Evolutionary conservation across 2,797 vertebrate genomes (phyloP).

Genomic region (Adelosebastes latens): DNA sequence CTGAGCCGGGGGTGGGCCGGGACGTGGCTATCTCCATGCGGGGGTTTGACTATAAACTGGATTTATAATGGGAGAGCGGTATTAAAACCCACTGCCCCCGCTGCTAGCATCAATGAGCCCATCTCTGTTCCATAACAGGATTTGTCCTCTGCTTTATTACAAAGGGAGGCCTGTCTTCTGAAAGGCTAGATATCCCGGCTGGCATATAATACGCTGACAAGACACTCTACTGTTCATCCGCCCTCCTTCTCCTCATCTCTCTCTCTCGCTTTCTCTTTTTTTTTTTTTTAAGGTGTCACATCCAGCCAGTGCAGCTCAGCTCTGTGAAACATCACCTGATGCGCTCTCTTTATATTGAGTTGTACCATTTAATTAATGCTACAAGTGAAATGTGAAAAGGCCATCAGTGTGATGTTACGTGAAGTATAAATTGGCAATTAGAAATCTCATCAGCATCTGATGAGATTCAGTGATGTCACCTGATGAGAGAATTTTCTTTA

Average conservation of each 20-base stretch:
- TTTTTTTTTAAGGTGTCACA: slow-evolving; percentile 36
- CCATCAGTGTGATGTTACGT: background rate
- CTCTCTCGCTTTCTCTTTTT: background rate
- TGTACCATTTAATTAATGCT: slow-evolving; percentile 36
- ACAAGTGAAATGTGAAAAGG: slow-evolving; percentile 2
- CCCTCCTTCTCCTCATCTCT: slow-evolving; percentile 32
- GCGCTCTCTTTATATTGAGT: slow-evolving; percentile 6
- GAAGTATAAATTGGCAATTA: background rate
- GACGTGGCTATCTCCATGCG: slow-evolving; percentile 76
- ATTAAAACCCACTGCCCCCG: slow-evolving; percentile 87
- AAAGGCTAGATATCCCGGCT: slow-evolving; percentile 80
- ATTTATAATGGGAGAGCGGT: slow-evolving; percentile 90
- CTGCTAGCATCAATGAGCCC: slow-evolving; percentile 87
- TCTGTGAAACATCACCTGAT: slow-evolving; percentile 43
- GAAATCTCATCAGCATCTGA: background rate
- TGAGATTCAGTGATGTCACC: background rate
- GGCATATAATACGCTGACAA: slow-evolving; percentile 81
- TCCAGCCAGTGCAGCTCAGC: slow-evolving; percentile 24
- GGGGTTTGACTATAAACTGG: slow-evolving; percentile 89
- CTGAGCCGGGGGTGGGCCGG: slow-evolving; percentile 79
- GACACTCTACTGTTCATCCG: slow-evolving; percentile 67
- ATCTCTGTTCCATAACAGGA: slow-evolving; percentile 89
- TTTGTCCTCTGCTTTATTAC: slow-evolving; percentile 92
- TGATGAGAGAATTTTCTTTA: background rate
- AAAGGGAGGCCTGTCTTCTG: slow-evolving; percentile 80